Conservation (phyloP, 2,888 invertebrate genomes). For the Boloria euphrosyne region DNA sequence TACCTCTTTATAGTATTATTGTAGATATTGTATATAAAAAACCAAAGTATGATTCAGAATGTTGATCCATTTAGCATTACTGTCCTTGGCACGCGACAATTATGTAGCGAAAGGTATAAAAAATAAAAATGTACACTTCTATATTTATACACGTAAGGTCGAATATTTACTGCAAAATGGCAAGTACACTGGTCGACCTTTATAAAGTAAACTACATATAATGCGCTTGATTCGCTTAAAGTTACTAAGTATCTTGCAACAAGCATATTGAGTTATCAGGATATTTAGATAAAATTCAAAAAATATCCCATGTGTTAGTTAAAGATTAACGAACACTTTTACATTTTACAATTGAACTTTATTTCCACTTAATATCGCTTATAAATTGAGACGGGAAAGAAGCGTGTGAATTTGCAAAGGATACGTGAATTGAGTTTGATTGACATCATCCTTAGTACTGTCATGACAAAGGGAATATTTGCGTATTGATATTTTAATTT, state of each 20-base stretch:
- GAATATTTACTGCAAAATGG: constrained; percentile 21
- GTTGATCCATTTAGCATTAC: constrained; percentile 34
- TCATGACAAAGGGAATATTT: constrained; percentile 8
- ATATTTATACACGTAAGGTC: constrained; percentile 26
- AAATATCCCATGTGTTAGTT: too few species aligned
- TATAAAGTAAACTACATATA: constrained; percentile 28
- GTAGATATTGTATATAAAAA: not conserved
- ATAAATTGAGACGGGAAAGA: not conserved
- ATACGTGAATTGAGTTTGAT: constrained; percentile 10
- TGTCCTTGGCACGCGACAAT: constrained; percentile 49
- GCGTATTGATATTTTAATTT: not conserved
- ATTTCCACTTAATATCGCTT: not conserved
- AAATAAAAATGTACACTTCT: constrained; percentile 20
- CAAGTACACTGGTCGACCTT: constrained; percentile 38
- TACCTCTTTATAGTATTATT: not conserved
- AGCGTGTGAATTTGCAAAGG: constrained; percentile 10
- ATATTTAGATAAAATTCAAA: too few species aligned
- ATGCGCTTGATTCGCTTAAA: too few species aligned
- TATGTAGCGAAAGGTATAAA: constrained; percentile 49
- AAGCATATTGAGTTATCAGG: too few species aligned
- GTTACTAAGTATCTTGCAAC: too few species aligned
- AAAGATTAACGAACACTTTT: too few species aligned
- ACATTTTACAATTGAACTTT: constrained; percentile 6
- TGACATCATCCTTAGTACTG: constrained; percentile 7
- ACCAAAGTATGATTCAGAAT: constrained; percentile 20